Evolutionary conservation across 2,888 invertebrate species (phyloP), one percentile per base, ranked within the genome.

Genomic region (Drosophila mayaguana): DNA sequence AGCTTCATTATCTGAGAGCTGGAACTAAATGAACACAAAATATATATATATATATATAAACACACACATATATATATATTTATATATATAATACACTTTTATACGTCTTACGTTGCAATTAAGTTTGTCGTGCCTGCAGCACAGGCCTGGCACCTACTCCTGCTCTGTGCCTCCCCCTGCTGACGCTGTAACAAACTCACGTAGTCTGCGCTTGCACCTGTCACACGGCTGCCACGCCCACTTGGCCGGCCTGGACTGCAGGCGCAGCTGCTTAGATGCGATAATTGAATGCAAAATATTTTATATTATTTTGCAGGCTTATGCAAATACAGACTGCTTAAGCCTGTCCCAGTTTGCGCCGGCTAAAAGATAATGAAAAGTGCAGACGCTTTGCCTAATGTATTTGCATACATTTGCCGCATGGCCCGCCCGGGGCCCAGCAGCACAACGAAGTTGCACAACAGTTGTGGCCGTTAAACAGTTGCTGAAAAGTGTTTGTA

Each of bases 271-370:
- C 78, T 74, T 70, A 77, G 74, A 74, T 74, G 69, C 63, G 75
- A 78, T 86, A 83, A 86, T 88, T 88, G 86, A 86, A 86, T 85
- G 88, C 88, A 83, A 88, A 87, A 88, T 86, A 86, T 87, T 88
- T 88, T 61, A 80, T 83, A 83, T 83, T 78, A 80, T 83, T 83
- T 87, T 81, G 76, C 71, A 78, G 81, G 88, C 88, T 88, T 86
- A 88, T 86, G 88, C 86, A 85, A 88, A 86, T 88, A 83, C 67
- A 72, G 69, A 69, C 71, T 50, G 48, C 48, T 73, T 81, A 76
- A 88, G 77, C 67, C 38, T 18, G 54, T 40, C 18, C 40, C 54
- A 43, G 43, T 32, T 32, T 50, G 42, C 45, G 20, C 48, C 36
- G 20, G 32, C 70, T 61, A 55, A 57, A 42, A 81, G 81, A 86